Conservation (phyloP, 2,888 invertebrate genomes). For the Spodoptera littoralis region DNA sequence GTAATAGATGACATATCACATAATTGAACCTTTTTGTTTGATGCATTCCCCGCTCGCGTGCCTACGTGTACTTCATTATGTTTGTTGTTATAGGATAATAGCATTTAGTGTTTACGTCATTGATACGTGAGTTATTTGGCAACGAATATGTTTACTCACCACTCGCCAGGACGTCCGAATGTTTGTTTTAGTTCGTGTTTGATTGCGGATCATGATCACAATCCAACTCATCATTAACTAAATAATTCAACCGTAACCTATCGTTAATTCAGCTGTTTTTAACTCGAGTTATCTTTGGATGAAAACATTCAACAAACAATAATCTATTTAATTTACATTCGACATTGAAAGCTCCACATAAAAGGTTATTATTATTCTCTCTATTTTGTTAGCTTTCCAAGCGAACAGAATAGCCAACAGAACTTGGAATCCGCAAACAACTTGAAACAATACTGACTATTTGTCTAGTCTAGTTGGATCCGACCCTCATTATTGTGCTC, state of each 20-base stretch:
- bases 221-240: slow-evolving; percentile 7
- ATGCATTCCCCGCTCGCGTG: slow-evolving; percentile 27
- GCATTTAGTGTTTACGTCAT: slow-evolving; percentile 15
- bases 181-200: slow-evolving; percentile 16
- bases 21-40: slow-evolving; percentile 35
- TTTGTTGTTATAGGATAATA: slow-evolving; percentile 27
- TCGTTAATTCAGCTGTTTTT: background rate
- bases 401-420: slow-evolving; percentile 16
- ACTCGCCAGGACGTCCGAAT: slow-evolving; percentile 10
- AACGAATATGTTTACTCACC: background rate
- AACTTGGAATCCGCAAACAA: slow-evolving; percentile 37
- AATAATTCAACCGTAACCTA: background rate
- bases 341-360: background rate
- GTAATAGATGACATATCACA: slow-evolving; percentile 3
- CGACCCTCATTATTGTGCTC: slow-evolving; percentile 27
- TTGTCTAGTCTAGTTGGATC: slow-evolving; percentile 30
- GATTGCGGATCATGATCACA: background rate
- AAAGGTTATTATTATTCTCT: slow-evolving; percentile 5
- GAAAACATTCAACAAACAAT: slow-evolving; percentile 4
- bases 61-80: slow-evolving; percentile 18
- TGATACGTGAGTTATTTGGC: slow-evolving; percentile 22
- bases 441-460: slow-evolving; percentile 43
- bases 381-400: slow-evolving; percentile 19
- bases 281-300: background rate
- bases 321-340: slow-evolving; percentile 1